phyloP scores from a whole-genome alignment of 2,797 vertebrate species.

The Tokudaia tokunoshimensis region DNA sequence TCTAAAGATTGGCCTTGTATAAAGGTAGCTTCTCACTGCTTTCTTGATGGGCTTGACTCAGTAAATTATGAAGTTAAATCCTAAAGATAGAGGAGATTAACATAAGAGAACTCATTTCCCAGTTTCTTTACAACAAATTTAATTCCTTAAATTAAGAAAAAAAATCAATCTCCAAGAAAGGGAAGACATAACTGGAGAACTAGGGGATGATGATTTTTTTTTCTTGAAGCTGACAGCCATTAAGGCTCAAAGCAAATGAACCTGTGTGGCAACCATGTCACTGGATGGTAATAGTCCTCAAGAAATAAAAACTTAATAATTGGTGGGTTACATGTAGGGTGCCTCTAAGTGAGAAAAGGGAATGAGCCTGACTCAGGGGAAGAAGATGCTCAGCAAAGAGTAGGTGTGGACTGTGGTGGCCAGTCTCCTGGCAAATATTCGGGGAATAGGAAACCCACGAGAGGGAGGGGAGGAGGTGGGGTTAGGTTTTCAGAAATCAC shows the following conservation, averaged over 20 bases:
- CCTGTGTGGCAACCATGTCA: background rate
- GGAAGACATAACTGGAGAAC: background rate
- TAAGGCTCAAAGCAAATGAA: conserved; percentile 36
- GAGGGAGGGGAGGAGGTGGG: background rate
- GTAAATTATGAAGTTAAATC: conserved; percentile 36
- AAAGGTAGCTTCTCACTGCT: conserved; percentile 22
- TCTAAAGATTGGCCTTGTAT: background rate
- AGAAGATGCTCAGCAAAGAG: background rate
- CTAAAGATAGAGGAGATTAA: background rate
- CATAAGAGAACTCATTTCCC: background rate
- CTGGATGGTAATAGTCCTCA: background rate
- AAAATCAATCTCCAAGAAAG: conserved; percentile 23
- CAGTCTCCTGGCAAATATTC: background rate
- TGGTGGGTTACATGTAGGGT: background rate
- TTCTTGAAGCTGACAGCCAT: conserved; percentile 5
- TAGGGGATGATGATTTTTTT: background rate
- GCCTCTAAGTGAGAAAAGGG: background rate
- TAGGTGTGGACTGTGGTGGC: background rate
- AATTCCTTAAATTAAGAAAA: background rate
- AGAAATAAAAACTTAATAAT: background rate
- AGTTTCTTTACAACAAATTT: conserved; percentile 26
- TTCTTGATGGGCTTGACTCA: background rate
- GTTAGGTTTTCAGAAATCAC: background rate
- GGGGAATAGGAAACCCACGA: background rate
- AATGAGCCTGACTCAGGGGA: background rate